Evolutionary conservation across 2,888 invertebrate species (phyloP).

Genomic region (Trichogramma dendrolimi): DNA sequence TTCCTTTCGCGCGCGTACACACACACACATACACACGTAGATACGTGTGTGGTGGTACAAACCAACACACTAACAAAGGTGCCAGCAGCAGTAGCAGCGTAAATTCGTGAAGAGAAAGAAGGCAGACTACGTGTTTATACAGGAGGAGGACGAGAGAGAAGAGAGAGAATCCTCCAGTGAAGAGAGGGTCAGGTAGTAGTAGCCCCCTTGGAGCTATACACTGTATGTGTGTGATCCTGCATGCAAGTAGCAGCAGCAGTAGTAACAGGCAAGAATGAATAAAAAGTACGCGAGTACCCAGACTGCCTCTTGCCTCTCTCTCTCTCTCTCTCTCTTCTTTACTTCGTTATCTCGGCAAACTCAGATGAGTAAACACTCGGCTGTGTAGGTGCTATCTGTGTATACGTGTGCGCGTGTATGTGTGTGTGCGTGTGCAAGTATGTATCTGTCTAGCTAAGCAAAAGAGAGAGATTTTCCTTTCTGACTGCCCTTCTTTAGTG

Average conservation of each 20-base stretch:
- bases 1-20: constrained; percentile 16
- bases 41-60: no score
- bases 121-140: constrained; percentile 6
- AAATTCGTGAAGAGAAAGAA: not conserved
- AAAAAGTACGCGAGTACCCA: not conserved
- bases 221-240: constrained; percentile 6
- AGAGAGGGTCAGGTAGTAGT: not conserved
- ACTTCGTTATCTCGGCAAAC: constrained; percentile 5
- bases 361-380: not conserved
- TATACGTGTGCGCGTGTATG: no score
- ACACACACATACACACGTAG: not conserved
- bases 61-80: no score
- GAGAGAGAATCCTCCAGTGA: constrained; percentile 21
- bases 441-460: no score
- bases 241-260: constrained; percentile 6
- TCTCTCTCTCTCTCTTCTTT: constrained; percentile 15
- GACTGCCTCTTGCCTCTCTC: constrained; percentile 15
- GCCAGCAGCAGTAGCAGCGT: no score
- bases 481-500: no score
- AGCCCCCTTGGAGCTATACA: not conserved
- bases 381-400: no score
- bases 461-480: no score
- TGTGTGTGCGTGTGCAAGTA: no score
- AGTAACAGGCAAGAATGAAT: no score
- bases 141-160: constrained; percentile 10